A percentile compares a stretch with the other conserved stretches of the same genome.
These are phyloP conservation scores for Tanypteryx hageni DNA, from an alignment of 2,888 invertebrate genomes.

Conservation along the genomic window DNA sequence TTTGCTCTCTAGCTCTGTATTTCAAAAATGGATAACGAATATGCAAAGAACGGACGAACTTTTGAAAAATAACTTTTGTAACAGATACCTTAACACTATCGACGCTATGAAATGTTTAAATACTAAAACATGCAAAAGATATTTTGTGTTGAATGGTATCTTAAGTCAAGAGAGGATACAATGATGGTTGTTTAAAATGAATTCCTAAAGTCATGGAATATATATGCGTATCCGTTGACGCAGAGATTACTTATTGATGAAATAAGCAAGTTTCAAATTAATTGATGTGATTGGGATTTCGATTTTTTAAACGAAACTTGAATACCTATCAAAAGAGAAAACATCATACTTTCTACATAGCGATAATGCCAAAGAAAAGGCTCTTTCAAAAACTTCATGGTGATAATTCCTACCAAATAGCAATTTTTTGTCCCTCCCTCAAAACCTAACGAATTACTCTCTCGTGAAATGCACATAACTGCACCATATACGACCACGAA, in stretches of 20 bases:
- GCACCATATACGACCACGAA: not conserved
- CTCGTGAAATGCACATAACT: not conserved
- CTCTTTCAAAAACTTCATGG: not conserved
- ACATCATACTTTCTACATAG: not conserved
- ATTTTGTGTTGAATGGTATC: too few relatives aligned
- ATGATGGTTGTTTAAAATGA: too few relatives aligned
- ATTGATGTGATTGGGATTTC: not conserved
- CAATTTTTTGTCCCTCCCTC: not conserved
- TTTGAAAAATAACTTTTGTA: too few relatives aligned
- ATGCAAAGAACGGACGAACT: too few relatives aligned
- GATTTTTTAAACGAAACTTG: not conserved
- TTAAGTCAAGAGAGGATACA: too few relatives aligned
- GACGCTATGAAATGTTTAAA: too few relatives aligned
- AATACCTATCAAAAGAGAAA: conserved; percentile 5
- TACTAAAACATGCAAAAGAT: too few relatives aligned
- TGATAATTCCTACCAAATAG: not conserved
- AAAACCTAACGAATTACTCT: not conserved
- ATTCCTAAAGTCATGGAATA: too few relatives aligned
- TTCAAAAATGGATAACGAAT: not conserved
- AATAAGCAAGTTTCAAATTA: not conserved
- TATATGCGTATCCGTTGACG: too few relatives aligned
- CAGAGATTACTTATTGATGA: too few relatives aligned
- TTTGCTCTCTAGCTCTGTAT: not conserved
- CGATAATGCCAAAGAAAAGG: not conserved
- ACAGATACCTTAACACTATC: too few relatives aligned